A percentile compares a stretch with the other conserved stretches of the same genome.
These are phyloP conservation scores for Apotomis turbidana DNA, from an alignment of 2,888 invertebrate genomes.

Conservation along the genomic window DNA sequence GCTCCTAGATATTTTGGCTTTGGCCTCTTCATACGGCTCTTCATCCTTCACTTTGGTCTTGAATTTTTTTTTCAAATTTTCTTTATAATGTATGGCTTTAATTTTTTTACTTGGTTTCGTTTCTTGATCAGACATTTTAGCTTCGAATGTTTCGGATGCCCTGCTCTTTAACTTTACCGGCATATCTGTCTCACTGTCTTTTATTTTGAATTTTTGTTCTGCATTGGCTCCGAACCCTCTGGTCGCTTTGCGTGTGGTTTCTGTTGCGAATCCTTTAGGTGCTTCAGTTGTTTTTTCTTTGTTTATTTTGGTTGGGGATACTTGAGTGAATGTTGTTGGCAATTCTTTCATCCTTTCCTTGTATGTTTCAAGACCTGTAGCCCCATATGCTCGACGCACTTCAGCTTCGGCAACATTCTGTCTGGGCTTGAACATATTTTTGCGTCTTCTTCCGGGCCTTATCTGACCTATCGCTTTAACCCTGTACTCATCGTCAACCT, in stretches of 20 bases:
- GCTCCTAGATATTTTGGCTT: neutral
- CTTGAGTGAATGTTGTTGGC: constrained; percentile 1
- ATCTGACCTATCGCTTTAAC: constrained; percentile 21
- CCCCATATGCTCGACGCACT: constrained; percentile 11
- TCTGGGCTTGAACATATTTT: neutral
- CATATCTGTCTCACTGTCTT: neutral
- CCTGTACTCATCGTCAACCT: constrained; percentile 6
- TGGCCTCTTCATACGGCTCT: too few species aligned
- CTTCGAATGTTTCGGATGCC: neutral
- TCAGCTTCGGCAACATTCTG: constrained; percentile 9
- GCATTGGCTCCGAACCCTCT: neutral
- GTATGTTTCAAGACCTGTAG: constrained; percentile 11
- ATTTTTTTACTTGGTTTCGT: too few species aligned
- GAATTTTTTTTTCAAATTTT: neutral
- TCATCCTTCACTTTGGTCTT: neutral
- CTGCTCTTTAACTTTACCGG: constrained; percentile 6
- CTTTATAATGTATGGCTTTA: too few species aligned
- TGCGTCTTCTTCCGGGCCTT: constrained; percentile 7
- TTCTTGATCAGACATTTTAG: too few species aligned
- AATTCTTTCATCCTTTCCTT: constrained; percentile 5
- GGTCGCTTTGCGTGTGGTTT: too few species aligned
- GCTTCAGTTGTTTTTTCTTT: neutral
- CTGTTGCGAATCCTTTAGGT: too few species aligned
- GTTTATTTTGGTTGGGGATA: neutral
- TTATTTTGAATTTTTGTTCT: neutral